Conservation (phyloP, 2,797 vertebrate genomes). For the Thripadectes ignobilis region DNA sequence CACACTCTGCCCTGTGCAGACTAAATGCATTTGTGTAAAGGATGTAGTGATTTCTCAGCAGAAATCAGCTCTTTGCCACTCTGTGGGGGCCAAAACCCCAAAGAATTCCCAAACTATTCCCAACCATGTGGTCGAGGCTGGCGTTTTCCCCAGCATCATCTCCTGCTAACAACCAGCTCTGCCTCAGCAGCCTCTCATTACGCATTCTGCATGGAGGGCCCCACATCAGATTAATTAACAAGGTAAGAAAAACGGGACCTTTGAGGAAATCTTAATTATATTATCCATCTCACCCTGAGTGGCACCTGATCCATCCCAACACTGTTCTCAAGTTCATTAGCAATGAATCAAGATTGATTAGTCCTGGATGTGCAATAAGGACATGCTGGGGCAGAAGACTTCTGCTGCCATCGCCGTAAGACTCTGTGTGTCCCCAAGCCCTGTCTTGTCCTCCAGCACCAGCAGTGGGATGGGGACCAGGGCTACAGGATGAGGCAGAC, state of each 20-base stretch:
- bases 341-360: constrained; percentile 56
- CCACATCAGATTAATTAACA: constrained; percentile 65
- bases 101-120: background rate
- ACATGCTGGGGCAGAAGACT: background rate
- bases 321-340: constrained; percentile 59
- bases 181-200: background rate
- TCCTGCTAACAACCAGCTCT: background rate
- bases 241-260: constrained; percentile 61
- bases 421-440: background rate
- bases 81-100: background rate
- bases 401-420: accelerated
- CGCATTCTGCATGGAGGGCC: background rate
- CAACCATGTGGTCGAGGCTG: background rate
- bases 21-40: background rate
- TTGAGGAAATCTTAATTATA: constrained; percentile 68
- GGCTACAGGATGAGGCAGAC: background rate
- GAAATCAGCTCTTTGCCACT: background rate
- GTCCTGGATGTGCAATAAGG: background rate
- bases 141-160: background rate
- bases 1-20: accelerated
- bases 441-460: background rate
- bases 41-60: background rate
- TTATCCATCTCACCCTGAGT: constrained; percentile 65
- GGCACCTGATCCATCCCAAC: constrained; percentile 59
- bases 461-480: background rate